These are phyloP conservation scores for Melangyna quadrimaculata DNA, from an alignment of 2,888 invertebrate species.

Conservation along the genomic window DNA sequence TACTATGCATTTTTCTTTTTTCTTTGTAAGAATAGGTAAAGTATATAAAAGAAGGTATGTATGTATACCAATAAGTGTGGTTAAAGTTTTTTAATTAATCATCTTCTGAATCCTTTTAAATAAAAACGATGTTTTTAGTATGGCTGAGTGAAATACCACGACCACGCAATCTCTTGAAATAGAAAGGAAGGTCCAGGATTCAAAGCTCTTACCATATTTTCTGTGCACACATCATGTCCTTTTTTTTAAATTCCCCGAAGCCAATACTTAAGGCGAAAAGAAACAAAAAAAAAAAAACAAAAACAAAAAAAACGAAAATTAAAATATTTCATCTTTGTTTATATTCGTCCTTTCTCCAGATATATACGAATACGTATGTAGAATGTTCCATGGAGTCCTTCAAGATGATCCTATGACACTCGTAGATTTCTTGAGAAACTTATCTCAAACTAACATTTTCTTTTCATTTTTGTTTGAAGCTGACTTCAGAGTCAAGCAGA, in stretches of 20 bases:
- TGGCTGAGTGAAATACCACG: neutral
- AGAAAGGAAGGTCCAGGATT: neutral
- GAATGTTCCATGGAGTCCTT: neutral
- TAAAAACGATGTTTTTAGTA: conserved; percentile 23
- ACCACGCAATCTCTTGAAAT: neutral
- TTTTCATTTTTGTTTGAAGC: neutral
- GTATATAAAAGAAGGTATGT: conserved; percentile 37
- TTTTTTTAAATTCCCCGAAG: neutral
- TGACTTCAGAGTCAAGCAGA: neutral
- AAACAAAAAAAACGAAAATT: conserved; percentile 42
- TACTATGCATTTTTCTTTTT: neutral
- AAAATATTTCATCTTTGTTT: conserved; percentile 65
- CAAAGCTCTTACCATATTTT: neutral
- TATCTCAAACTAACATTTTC: conserved; percentile 7
- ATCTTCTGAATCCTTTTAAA: conserved; percentile 64
- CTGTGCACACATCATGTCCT: neutral
- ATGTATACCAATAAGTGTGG: conserved; percentile 53
- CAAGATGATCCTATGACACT: conserved; percentile 23
- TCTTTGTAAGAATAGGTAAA: neutral
- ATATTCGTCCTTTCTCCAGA: neutral
- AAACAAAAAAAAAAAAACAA: neutral
- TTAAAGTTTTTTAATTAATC: conserved; percentile 70
- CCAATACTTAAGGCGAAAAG: neutral
- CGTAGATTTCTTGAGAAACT: conserved; percentile 15
- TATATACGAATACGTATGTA: neutral